Evolutionary conservation across 2,113 vertebrate genomes (phyloP), one percentile per base, ranked within the genome.

Genomic region (Delphinus delphis): DNA sequence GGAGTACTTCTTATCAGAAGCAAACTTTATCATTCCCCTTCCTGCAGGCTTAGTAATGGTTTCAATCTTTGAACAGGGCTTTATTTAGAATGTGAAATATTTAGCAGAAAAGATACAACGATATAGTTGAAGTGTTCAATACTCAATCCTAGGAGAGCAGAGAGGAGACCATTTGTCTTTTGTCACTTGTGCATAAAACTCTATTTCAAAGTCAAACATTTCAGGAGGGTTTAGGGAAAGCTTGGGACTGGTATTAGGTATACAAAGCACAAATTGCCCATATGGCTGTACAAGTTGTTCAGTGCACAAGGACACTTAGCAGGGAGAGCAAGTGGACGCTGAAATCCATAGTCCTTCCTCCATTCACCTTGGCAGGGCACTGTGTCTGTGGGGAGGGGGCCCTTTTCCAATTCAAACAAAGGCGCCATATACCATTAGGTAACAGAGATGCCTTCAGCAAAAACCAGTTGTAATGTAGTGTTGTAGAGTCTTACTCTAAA

Each of bases 401-500:
- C 23, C 41, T 88, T 79, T 81, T 26, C 41, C 41, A 36, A 82
- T 55, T 44, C 60, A 96, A 89, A 96, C 36, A 80, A 95, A 96
- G 63, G n/a, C 11, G 50, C 31, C 20, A 1, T 58, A 62, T 62
- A 60, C 25, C 70, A 88, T 62, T 73, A 93, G 36, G 21, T 25
- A 15, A 44, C 17, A 90, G 36, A 82, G 17, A 82, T 89, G 65
- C 15, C 83, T 63, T 95, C 67, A 80, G 71, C 55, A 88, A 77
- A 94, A 95, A 25, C n/a, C 5, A 26, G 73, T 71, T 95, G 3
- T n/a, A 73, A 89, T 38, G n/a, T 38, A 76, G 38, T 81, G 6
- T 25, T 83, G 21, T 44, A 74, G 62, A 15, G 71, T 96, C 82
- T 74, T 95, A 82, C 83, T 96, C 38, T 90, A 93, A 95, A 90